phyloP scores from a whole-genome alignment of 1,140 invertebrate genomes.

The Caenorhabditis latens region DNA sequence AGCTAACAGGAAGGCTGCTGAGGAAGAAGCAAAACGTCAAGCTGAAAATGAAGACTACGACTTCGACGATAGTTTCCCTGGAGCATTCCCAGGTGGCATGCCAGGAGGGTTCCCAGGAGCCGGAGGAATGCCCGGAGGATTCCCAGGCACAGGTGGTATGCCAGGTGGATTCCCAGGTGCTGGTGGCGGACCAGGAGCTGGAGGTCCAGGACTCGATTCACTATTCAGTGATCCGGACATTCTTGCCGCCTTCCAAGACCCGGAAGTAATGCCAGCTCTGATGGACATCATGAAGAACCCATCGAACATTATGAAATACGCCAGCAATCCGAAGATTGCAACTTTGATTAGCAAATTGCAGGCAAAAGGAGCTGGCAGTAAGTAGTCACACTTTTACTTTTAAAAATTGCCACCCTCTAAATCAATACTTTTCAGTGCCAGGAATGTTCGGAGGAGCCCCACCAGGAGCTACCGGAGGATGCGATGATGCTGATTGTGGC shows the following conservation, averaged over 20 bases:
- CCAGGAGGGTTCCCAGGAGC: slow-evolving; percentile 32
- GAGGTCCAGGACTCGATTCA: background rate
- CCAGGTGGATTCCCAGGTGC: slow-evolving; percentile 15
- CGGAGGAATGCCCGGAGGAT: slow-evolving; percentile 39
- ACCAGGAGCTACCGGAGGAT: slow-evolving; percentile 14
- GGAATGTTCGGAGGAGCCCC: slow-evolving; percentile 43
- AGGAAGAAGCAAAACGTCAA: slow-evolving; percentile 62
- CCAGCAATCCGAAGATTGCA: slow-evolving; percentile 56
- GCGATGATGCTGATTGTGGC: background rate
- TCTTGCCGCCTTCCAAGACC: slow-evolving; percentile 17
- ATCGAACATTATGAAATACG: slow-evolving; percentile 56
- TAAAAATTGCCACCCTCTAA: background rate
- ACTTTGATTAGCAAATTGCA: slow-evolving; percentile 55
- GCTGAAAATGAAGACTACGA: slow-evolving; percentile 23
- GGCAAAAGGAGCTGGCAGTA: slow-evolving; percentile 28
- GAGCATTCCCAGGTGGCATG: slow-evolving; percentile 4
- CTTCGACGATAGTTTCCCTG: background rate
- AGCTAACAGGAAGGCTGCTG: slow-evolving; percentile 76
- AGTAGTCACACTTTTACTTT: background rate
- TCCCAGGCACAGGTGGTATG: background rate
- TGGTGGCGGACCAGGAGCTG: background rate
- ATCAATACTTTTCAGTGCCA: slow-evolving; percentile 17
- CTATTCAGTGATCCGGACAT: slow-evolving; percentile 54
- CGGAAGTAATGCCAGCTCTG: slow-evolving; percentile 54
- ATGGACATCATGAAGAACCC: slow-evolving; percentile 59